phyloP scores from a whole-genome alignment of 2,797 vertebrate genomes.

The Onychomys arenicola region DNA sequence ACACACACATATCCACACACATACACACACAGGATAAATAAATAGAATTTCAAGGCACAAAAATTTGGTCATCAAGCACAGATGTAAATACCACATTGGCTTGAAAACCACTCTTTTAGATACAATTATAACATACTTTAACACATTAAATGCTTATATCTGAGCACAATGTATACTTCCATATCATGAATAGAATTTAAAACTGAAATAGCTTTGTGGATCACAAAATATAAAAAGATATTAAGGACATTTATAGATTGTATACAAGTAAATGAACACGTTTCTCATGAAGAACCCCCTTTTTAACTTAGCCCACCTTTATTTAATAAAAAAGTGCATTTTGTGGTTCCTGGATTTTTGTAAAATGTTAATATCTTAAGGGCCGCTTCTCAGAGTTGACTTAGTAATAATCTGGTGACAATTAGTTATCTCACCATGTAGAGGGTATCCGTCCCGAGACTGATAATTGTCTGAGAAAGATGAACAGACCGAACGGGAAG shows the following conservation, averaged over 20 bases:
- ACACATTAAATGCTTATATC: background rate
- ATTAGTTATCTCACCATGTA: background rate
- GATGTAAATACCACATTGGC: slow-evolving; percentile 24
- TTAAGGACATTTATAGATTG: background rate
- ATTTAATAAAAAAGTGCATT: background rate
- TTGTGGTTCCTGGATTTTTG: slow-evolving; percentile 26
- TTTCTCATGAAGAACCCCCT: background rate
- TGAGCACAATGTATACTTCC: background rate
- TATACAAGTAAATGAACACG: background rate
- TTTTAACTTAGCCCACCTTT: background rate
- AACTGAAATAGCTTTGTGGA: slow-evolving; percentile 32
- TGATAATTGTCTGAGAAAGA: background rate
- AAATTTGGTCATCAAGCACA: background rate
- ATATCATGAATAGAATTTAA: slow-evolving; percentile 8
- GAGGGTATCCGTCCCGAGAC: background rate
- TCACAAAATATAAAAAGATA: background rate
- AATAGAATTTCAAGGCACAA: background rate
- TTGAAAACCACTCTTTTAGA: slow-evolving; percentile 50
- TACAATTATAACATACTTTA: slow-evolving; percentile 24
- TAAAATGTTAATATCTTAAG: background rate
- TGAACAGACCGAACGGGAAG: background rate
- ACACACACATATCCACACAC: background rate
- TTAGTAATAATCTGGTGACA: background rate
- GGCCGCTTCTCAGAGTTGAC: background rate
- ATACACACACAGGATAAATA: background rate